Conservation (phyloP, 2,113 vertebrate genomes). For the Channa argus region DNA sequence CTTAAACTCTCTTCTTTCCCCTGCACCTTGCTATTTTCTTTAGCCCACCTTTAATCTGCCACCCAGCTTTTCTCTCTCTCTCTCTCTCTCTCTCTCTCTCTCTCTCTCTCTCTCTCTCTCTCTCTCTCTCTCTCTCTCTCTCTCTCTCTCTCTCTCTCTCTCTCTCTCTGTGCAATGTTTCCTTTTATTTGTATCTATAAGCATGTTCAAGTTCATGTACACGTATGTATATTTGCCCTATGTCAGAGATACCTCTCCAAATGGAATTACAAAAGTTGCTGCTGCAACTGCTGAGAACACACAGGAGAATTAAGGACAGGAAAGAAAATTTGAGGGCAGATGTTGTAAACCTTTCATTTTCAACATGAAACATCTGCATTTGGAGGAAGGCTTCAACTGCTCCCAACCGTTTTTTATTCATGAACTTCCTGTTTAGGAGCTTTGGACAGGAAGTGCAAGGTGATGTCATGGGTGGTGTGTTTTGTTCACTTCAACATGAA, state of each 20-base stretch:
- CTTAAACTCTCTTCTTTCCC: slow-evolving; percentile 20
- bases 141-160: too few species aligned
- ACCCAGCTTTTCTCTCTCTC: too few species aligned
- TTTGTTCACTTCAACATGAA: slow-evolving; percentile 1
- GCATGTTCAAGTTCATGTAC: slow-evolving; percentile 5
- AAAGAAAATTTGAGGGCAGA: too few species aligned
- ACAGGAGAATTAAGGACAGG: too few species aligned
- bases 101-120: too few species aligned
- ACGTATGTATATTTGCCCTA: slow-evolving; percentile 6
- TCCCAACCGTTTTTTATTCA: slow-evolving; percentile 38
- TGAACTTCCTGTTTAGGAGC: slow-evolving; percentile 55
- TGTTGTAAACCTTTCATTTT: too few species aligned
- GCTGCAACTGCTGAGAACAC: not conserved
- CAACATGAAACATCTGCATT: slow-evolving; percentile 11
- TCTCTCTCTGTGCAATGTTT: too few species aligned
- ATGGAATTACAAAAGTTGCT: slow-evolving; percentile 51
- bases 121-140: too few species aligned
- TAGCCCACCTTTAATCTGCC: slow-evolving; percentile 30
- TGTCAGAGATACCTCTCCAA: slow-evolving; percentile 19
- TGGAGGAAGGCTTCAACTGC: slow-evolving; percentile 23
- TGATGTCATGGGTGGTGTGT: slow-evolving; percentile 42
- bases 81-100: too few species aligned
- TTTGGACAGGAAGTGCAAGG: slow-evolving; percentile 46
- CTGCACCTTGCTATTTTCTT: slow-evolving; percentile 23
- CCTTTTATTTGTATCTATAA: not conserved